phyloP scores from a whole-genome alignment of 2,113 vertebrate genomes.

The Mystacornis crossleyi region DNA sequence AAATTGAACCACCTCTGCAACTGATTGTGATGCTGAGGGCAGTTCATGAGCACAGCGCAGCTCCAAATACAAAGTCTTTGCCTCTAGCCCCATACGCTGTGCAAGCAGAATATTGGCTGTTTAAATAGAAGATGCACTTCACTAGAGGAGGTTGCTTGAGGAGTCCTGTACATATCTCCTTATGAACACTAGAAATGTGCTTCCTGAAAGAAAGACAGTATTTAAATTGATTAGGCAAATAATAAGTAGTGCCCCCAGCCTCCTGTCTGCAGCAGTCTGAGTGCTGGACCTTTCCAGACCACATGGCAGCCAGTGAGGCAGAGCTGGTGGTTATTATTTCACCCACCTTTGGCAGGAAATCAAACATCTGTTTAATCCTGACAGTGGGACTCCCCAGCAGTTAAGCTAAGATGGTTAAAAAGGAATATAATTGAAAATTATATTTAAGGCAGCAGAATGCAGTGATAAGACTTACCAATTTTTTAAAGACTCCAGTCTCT shows the following conservation, averaged over 20 bases:
- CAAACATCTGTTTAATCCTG: conserved; percentile 16
- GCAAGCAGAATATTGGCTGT: not conserved
- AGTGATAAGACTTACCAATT: not conserved
- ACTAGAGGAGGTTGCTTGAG: not conserved
- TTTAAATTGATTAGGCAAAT: not conserved
- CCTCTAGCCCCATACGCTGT: not conserved
- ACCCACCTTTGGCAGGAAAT: conserved; percentile 24
- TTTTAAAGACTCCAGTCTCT: not conserved
- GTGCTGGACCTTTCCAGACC: not conserved
- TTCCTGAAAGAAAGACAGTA: not conserved
- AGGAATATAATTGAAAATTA: not conserved
- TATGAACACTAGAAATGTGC: not conserved
- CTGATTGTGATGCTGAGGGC: not conserved
- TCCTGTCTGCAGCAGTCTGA: not conserved
- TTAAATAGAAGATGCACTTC: not conserved
- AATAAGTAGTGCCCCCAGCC: not conserved
- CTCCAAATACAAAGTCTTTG: not conserved
- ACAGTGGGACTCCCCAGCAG: not conserved
- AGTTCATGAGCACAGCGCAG: not conserved
- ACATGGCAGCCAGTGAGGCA: not conserved
- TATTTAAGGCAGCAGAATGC: not conserved
- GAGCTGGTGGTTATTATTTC: conserved; percentile 13
- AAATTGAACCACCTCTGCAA: not conserved
- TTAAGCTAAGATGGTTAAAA: not conserved
- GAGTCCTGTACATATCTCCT: not conserved